These are phyloP conservation scores for Vireo griseus DNA, from an alignment of 2,797 vertebrate genomes.

Conservation along the genomic window DNA sequence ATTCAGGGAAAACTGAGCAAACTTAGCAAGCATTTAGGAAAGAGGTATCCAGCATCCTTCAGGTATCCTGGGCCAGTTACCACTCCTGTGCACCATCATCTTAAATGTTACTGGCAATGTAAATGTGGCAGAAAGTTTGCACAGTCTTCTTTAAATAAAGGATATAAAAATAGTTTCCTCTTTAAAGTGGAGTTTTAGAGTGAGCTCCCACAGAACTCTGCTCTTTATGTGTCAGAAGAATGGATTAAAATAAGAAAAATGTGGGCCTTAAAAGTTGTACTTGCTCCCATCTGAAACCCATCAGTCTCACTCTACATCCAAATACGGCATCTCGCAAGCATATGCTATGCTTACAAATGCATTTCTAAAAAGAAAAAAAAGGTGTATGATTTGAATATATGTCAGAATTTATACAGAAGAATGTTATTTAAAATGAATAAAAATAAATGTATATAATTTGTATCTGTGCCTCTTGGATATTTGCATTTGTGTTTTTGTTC, in stretches of 20 bases:
- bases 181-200: conserved; percentile 30
- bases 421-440: conserved; percentile 82
- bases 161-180: neutral
- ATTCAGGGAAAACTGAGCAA: neutral
- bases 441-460: conserved; percentile 85
- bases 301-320: conserved; percentile 59
- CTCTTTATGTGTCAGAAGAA: conserved; percentile 26
- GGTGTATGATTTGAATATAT: conserved; percentile 80
- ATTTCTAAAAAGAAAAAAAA: conserved; percentile 70
- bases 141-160: conserved; percentile 30
- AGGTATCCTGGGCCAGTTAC: neutral
- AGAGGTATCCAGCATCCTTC: neutral
- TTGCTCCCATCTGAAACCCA: conserved; percentile 56
- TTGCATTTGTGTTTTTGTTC: conserved; percentile 52
- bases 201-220: conserved; percentile 50
- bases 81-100: neutral
- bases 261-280: conserved; percentile 62
- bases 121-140: neutral
- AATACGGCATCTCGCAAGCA: conserved; percentile 49
- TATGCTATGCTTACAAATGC: conserved; percentile 67
- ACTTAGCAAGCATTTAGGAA: neutral
- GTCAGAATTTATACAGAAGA: conserved; percentile 82
- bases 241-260: conserved; percentile 59
- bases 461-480: conserved; percentile 66
- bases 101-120: neutral